Percentiles rank a stretch among this genome's conserved stretches.
Conservation (phyloP, 1,140 invertebrate species). For the Conus ventricosus region DNA sequence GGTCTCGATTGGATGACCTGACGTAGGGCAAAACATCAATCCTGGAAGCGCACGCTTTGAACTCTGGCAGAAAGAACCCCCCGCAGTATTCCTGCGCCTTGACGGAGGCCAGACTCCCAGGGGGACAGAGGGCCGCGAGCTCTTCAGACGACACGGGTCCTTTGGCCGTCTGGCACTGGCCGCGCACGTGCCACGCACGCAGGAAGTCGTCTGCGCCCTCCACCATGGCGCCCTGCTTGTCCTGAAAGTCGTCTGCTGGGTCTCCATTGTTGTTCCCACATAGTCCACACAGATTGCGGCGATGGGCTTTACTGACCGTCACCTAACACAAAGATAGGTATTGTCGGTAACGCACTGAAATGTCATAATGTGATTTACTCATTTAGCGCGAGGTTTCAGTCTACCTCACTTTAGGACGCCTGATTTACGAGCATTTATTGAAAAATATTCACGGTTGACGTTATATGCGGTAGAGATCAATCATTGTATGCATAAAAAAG, state of each 20-base stretch:
- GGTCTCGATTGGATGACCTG: not conserved
- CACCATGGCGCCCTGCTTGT: not conserved
- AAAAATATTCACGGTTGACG: too few species aligned
- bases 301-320: conserved; percentile 1
- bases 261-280: conserved; percentile 23
- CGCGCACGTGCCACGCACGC: not conserved
- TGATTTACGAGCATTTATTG: too few species aligned
- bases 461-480: too few species aligned
- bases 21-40: conserved; percentile 14
- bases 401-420: too few species aligned
- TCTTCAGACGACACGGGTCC: not conserved
- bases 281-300: conserved; percentile 4
- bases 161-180: not conserved
- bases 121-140: not conserved
- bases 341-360: too few species aligned
- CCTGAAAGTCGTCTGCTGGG: not conserved
- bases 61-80: not conserved
- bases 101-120: not conserved
- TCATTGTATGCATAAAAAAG: too few species aligned
- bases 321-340: not conserved
- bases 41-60: not conserved
- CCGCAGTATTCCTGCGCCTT: not conserved
- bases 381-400: too few species aligned
- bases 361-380: too few species aligned
- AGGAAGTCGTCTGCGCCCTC: not conserved